Percentiles rank a stretch among this genome's conserved stretches.
These are phyloP conservation scores for Barypeithes pellucidus DNA, from an alignment of 2,888 invertebrate species.

Conservation along the genomic window DNA sequence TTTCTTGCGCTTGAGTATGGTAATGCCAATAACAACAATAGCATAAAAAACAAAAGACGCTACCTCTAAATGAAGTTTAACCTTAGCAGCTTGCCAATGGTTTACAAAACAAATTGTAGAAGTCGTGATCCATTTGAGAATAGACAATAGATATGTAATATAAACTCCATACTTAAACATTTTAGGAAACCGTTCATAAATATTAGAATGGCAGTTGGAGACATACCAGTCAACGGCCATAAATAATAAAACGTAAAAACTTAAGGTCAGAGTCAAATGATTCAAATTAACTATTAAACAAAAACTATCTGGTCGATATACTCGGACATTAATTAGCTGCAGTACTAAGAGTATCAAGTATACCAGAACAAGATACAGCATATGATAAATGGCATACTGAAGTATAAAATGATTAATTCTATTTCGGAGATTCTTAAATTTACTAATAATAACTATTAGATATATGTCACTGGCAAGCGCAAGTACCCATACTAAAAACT, in stretches of 20 bases:
- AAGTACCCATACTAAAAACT: neutral
- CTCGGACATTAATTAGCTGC: neutral
- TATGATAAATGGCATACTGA: conserved; percentile 21
- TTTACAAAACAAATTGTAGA: neutral
- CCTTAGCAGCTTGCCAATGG: neutral
- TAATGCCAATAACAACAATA: neutral
- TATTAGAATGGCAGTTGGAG: conserved; percentile 14
- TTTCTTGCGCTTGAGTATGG: conserved; percentile 10
- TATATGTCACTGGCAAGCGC: conserved; percentile 25
- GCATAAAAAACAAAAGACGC: neutral
- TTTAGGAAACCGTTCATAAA: conserved; percentile 9
- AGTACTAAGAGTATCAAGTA: neutral
- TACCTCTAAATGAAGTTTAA: neutral
- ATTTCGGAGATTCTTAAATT: conserved; percentile 33
- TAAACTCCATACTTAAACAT: conserved; percentile 19
- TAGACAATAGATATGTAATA: conserved; percentile 20
- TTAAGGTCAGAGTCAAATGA: conserved; percentile 12
- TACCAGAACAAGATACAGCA: conserved; percentile 18
- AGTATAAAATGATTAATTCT: conserved; percentile 29
- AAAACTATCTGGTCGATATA: neutral
- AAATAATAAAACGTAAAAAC: conserved; percentile 21
- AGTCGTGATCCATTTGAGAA: conserved; percentile 18
- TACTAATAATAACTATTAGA: conserved; percentile 28
- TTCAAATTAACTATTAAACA: conserved; percentile 21
- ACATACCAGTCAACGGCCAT: conserved; percentile 30